Percentiles rank a stretch among this genome's conserved stretches.
These are phyloP conservation scores for Rhynchotus rufescens DNA, from an alignment of 2,797 vertebrate species.

Conservation along the genomic window DNA sequence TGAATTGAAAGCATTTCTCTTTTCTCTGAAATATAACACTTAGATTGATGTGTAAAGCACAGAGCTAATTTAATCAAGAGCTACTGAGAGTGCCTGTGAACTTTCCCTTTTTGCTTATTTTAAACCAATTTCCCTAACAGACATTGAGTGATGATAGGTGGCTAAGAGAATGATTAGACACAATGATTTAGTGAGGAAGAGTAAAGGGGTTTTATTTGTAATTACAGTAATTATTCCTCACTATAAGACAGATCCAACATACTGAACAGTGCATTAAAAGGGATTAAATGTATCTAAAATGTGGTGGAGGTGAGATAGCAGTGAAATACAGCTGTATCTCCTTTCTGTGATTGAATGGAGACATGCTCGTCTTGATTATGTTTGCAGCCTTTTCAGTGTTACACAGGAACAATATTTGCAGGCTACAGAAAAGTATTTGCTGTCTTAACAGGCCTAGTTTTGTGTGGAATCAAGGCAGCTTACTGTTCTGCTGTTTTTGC, in stretches of 20 bases:
- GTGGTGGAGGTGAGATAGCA: neutral
- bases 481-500: neutral
- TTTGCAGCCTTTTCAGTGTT: constrained; percentile 36
- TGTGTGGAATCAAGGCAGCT: neutral
- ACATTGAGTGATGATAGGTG: neutral
- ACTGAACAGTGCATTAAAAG: neutral
- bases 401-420: constrained; percentile 22
- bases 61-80: constrained; percentile 25
- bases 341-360: constrained; percentile 30
- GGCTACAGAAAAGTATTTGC: constrained; percentile 13
- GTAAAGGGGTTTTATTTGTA: neutral
- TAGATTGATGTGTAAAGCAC: neutral
- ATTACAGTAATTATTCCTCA: constrained; percentile 30
- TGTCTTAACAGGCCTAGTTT: constrained; percentile 40
- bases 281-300: neutral
- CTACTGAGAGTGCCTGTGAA: neutral
- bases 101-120: constrained; percentile 22
- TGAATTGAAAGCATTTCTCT: neutral
- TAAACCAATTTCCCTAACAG: constrained; percentile 35
- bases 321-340: constrained; percentile 43
- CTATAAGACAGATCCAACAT: neutral
- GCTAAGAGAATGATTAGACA: neutral
- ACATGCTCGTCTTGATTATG: constrained; percentile 26
- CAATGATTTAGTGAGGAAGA: neutral
- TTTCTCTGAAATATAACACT: neutral